Percentiles rank a stretch among this genome's conserved stretches.
phyloP scores from a whole-genome alignment of 30 jellyfish, hydroid and myxozoan species.

The Hydra vulgaris region DNA sequence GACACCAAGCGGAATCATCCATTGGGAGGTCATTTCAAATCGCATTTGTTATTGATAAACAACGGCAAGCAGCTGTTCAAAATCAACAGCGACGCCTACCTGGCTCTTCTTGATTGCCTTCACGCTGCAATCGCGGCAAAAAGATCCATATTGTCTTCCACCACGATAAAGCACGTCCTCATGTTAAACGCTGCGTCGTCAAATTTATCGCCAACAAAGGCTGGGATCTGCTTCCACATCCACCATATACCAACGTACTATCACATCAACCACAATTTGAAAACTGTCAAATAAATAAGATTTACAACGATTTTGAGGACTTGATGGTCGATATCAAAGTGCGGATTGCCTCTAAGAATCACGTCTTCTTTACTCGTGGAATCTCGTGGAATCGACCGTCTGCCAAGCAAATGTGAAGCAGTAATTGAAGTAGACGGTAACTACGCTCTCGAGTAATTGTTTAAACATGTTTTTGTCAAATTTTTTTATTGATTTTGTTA shows the following conservation, averaged over 20 bases:
- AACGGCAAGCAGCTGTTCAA: background rate
- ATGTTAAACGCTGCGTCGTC: no score
- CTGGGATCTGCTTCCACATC: no score
- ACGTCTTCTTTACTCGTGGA: no score
- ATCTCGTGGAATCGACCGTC: background rate
- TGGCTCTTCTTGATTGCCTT: no score
- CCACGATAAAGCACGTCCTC: no score
- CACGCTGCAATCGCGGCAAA: no score
- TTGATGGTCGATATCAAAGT: background rate
- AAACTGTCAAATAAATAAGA: no score
- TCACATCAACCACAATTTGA: background rate
- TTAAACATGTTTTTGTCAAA: background rate
- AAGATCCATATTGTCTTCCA: no score
- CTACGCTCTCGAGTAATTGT: background rate
- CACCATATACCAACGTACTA: no score
- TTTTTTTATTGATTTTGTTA: background rate
- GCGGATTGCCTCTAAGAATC: no score
- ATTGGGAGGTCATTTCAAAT: background rate
- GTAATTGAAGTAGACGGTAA: background rate
- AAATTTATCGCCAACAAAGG: no score
- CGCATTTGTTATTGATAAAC: background rate
- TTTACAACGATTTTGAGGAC: background rate
- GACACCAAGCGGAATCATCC: background rate
- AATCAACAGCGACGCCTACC: no score
- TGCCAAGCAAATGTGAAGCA: background rate